Conservation (phyloP, 1,140 invertebrate genomes). For the Drosophila lacertosa region DNA sequence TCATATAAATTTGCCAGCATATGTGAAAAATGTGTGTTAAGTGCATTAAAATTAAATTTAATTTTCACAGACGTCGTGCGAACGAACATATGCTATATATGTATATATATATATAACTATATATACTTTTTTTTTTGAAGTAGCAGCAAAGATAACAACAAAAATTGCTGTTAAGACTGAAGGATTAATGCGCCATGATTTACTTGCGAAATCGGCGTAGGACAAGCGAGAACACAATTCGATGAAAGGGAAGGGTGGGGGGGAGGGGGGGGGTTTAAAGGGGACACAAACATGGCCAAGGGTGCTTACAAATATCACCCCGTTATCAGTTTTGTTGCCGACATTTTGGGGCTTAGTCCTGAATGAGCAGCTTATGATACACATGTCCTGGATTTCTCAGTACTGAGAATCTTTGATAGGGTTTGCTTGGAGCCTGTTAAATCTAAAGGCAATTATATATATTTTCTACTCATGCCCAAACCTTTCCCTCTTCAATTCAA, state of each 20-base stretch:
- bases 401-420: too few species aligned
- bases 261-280: slow-evolving; percentile 3
- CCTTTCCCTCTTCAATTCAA: too few species aligned
- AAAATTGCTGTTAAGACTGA: slow-evolving; percentile 50
- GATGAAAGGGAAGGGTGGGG: neutral
- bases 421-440: neutral
- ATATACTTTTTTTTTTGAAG: slow-evolving; percentile 51
- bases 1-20: slow-evolving; percentile 52
- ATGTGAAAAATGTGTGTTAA: slow-evolving; percentile 76
- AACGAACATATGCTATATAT: slow-evolving; percentile 33
- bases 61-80: slow-evolving; percentile 35
- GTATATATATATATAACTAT: neutral
- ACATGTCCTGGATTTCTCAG: neutral
- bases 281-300: slow-evolving; percentile 41
- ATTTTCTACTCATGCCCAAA: neutral
- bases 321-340: neutral
- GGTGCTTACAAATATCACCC: neutral
- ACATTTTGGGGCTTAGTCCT: neutral
- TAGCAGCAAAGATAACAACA: slow-evolving; percentile 39
- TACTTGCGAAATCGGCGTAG: slow-evolving; percentile 59
- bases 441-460: neutral
- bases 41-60: slow-evolving; percentile 76
- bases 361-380: neutral
- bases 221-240: slow-evolving; percentile 1
- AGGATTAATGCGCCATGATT: slow-evolving; percentile 71